Evolutionary conservation across 2,113 vertebrate species (phyloP).

Genomic region (Todiramphus chloris): DNA sequence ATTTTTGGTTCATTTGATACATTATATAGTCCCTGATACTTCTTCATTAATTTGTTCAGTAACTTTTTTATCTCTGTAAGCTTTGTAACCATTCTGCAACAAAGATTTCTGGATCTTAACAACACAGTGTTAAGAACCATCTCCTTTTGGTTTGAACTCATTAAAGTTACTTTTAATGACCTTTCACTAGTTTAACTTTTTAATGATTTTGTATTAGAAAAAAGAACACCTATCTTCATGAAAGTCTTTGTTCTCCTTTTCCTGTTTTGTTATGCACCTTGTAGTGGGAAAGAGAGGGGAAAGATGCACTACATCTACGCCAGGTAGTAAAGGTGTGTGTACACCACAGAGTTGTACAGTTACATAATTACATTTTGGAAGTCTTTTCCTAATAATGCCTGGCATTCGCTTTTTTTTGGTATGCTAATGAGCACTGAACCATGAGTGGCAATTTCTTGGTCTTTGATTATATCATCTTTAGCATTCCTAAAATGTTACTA

Average conservation of each 20-base stretch:
- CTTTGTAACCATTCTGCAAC: neutral
- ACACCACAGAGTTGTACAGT: neutral
- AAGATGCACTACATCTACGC: fast-evolving
- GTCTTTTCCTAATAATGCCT: neutral
- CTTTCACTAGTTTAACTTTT: neutral
- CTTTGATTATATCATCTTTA: neutral
- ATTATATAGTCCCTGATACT: neutral
- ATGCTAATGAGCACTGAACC: neutral
- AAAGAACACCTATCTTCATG: neutral
- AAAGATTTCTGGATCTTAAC: neutral
- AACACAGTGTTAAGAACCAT: neutral
- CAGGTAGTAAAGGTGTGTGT: neutral
- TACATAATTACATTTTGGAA: neutral
- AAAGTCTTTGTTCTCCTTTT: neutral
- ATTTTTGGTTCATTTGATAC: neutral
- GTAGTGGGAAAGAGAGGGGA: too few relatives aligned
- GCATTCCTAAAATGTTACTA: neutral
- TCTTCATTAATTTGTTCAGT: neutral
- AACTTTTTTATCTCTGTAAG: neutral
- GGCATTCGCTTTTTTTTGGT: neutral
- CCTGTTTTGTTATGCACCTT: neutral
- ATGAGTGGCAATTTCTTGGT: neutral
- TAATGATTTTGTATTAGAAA: neutral
- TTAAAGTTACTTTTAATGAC: neutral
- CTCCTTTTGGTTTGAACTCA: neutral